Evolutionary conservation across 1,140 invertebrate species (phyloP).

Genomic region (Eupeodes corollae): DNA sequence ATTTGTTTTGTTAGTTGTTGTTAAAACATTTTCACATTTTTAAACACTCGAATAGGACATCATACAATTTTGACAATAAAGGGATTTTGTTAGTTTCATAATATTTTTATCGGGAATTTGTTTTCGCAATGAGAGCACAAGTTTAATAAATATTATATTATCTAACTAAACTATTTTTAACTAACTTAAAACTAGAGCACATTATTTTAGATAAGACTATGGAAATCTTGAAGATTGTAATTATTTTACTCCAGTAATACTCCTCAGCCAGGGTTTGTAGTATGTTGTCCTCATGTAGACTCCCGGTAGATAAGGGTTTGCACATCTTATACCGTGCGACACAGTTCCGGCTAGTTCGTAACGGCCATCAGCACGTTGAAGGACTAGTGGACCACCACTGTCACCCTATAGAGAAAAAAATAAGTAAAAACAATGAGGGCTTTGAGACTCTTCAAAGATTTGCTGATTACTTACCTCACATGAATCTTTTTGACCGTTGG

Average conservation of each 20-base stretch:
- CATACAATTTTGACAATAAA: too few species aligned
- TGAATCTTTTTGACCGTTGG: slow-evolving; percentile 83
- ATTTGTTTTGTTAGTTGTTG: too few species aligned
- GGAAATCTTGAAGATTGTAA: neutral
- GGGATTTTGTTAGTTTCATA: too few species aligned
- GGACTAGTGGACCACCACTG: slow-evolving; percentile 81
- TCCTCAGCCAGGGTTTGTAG: slow-evolving; percentile 82
- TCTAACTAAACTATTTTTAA: too few species aligned
- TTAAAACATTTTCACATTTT: too few species aligned
- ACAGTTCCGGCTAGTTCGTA: slow-evolving; percentile 88
- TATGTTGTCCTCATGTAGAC: slow-evolving; percentile 88
- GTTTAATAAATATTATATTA: too few species aligned
- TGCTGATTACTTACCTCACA: slow-evolving; percentile 67
- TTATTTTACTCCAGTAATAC: slow-evolving; percentile 63
- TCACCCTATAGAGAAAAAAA: slow-evolving; percentile 58
- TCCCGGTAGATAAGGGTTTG: slow-evolving; percentile 75
- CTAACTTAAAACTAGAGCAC: too few species aligned
- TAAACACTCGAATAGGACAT: too few species aligned
- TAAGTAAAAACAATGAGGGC: neutral
- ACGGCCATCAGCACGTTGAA: slow-evolving; percentile 68
- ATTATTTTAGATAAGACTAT: too few species aligned
- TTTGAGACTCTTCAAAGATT: neutral
- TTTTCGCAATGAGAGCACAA: too few species aligned
- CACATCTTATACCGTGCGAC: slow-evolving; percentile 91
- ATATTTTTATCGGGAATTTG: too few species aligned